Evolutionary conservation across 2,113 vertebrate genomes (phyloP).

Genomic region (Propithecus coquereli): DNA sequence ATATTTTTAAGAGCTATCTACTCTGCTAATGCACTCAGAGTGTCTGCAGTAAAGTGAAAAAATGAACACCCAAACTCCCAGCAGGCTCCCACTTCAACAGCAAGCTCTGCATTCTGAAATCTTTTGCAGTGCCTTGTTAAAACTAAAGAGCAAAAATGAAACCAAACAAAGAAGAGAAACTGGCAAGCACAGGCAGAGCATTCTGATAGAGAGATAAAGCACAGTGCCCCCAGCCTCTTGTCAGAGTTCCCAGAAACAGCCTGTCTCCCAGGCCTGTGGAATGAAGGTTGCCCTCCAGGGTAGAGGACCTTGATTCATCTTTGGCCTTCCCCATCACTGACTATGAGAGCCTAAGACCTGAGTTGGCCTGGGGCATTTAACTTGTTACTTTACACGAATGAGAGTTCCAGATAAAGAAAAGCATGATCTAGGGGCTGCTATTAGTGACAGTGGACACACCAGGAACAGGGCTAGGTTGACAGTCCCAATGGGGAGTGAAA

Average conservation of each 20-base stretch:
- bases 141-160: constrained; percentile 42
- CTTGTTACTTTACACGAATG: background rate
- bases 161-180: background rate
- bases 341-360: background rate
- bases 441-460: background rate
- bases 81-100: constrained; percentile 22
- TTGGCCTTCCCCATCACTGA: background rate
- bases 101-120: constrained; percentile 19
- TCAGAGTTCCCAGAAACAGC: background rate
- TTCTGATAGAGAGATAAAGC: constrained; percentile 18
- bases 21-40: constrained; percentile 51
- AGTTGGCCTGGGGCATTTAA: background rate
- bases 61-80: constrained; percentile 36
- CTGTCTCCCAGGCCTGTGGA: background rate
- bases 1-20: background rate
- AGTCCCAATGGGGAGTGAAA: background rate
- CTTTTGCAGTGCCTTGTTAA: constrained; percentile 23
- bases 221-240: background rate
- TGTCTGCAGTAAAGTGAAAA: background rate
- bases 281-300: background rate
- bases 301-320: background rate
- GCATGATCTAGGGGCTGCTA: background rate
- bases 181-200: background rate
- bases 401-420: background rate
- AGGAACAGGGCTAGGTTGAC: background rate